These are phyloP conservation scores for Anodontia alba DNA, from an alignment of 2,888 invertebrate species.

Conservation along the genomic window DNA sequence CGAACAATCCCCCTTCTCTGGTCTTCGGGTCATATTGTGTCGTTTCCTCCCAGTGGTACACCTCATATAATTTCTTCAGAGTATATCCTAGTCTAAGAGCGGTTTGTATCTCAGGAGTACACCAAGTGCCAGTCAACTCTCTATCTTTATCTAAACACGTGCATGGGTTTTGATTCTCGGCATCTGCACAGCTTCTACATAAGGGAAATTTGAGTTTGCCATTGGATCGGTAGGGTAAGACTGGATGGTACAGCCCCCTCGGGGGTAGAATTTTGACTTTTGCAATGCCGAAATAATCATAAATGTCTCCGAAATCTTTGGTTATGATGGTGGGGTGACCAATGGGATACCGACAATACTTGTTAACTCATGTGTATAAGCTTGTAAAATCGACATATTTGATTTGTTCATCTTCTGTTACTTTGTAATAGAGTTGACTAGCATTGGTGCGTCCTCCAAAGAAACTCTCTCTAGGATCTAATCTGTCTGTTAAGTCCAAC, in stretches of 20 bases:
- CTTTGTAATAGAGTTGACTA: too few relatives aligned
- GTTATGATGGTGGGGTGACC: too few relatives aligned
- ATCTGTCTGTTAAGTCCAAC: too few relatives aligned
- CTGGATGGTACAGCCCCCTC: conserved; percentile 75
- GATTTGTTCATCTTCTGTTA: too few relatives aligned
- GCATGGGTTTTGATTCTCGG: conserved; percentile 68
- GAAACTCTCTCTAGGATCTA: too few relatives aligned
- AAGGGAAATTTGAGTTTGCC: conserved; percentile 80
- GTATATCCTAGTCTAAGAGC: conserved; percentile 79
- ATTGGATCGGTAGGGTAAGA: conserved; percentile 74
- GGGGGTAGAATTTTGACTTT: too few relatives aligned
- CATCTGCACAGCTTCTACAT: conserved; percentile 74
- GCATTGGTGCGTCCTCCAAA: too few relatives aligned
- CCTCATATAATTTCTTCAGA: conserved; percentile 77
- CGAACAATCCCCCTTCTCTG: conserved; percentile 71
- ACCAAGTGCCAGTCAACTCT: conserved; percentile 78
- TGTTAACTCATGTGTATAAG: conserved; percentile 73
- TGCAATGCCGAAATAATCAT: too few relatives aligned
- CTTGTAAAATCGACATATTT: conserved; percentile 65
- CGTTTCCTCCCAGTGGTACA: conserved; percentile 73
- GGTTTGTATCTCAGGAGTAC: conserved; percentile 79
- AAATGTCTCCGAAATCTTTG: too few relatives aligned
- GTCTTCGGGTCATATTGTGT: conserved; percentile 53
- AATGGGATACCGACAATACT: conserved; percentile 65
- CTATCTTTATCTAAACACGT: conserved; percentile 74